Percentiles rank a stretch among this genome's conserved stretches.
phyloP scores from a whole-genome alignment of 37 sponge, comb jelly and placozoan genomes.

The Diacarnus erythraeanus region DNA sequence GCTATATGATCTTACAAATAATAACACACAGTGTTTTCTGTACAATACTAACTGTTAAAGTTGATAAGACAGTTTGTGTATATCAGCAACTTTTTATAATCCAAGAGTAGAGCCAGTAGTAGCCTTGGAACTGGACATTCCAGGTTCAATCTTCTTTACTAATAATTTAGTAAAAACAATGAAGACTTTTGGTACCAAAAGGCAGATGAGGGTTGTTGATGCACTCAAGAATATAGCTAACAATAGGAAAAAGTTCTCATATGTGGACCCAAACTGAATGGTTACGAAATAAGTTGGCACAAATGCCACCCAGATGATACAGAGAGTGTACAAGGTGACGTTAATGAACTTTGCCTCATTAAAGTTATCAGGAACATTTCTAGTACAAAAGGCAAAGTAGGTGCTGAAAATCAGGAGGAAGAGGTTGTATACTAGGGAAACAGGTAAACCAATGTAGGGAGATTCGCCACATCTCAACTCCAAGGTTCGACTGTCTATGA shows the following conservation, averaged over 20 bases:
- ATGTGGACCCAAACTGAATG: conserved; percentile 2
- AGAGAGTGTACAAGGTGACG: conserved; percentile 28
- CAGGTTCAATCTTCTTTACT: too few species aligned
- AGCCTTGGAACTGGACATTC: too few species aligned
- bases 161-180: too few species aligned
- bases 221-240: conserved; percentile 64
- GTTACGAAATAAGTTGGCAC: conserved; percentile 51
- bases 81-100: too few species aligned
- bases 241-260: conserved; percentile 24
- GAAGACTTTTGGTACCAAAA: conserved; percentile 63
- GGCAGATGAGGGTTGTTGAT: conserved; percentile 21
- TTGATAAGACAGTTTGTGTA: too few species aligned
- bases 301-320: conserved; percentile 60
- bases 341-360: conserved; percentile 68
- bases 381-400: conserved; percentile 47
- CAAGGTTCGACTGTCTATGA: background rate
- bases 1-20: too few species aligned
- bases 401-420: conserved; percentile 46
- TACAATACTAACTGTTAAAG: too few species aligned
- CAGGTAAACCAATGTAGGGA: conserved; percentile 8
- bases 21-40: too few species aligned
- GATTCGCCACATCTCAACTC: conserved; percentile 34
- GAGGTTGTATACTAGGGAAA: conserved; percentile 45
- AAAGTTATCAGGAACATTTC: conserved; percentile 67
- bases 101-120: too few species aligned